Evolutionary conservation across 1,140 invertebrate genomes (phyloP), one percentile per base, ranked within the genome.

Genomic region (Dinothrombium tinctorium): DNA sequence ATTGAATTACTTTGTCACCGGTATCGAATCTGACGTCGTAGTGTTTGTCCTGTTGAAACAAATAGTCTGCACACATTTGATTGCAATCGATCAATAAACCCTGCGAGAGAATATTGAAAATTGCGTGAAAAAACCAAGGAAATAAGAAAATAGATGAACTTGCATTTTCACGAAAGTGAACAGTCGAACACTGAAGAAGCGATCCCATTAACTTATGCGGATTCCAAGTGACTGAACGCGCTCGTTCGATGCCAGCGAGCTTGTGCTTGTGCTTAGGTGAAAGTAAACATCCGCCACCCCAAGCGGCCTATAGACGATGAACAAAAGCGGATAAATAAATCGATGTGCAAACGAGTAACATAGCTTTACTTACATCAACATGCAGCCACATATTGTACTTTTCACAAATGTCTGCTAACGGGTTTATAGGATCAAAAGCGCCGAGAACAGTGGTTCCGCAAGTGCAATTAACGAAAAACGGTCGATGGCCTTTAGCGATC

Each of bases 1-100:
- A 98, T 62, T 98, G 92, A 51, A 98, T 95, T 1, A 95, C 84
- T 62, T 96, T 98, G 61, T 99, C 92, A 0, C 94, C 94, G 8
- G 94, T 95, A 60, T 99, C 94, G 59, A 78, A 98, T 42, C 69
- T 69, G 0, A 92, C 75, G 59, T 99, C 90, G 56, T 99, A 99
- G 41, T 92, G 71, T 60, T 99, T 99, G 64, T 98, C 92, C 51
- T 84, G 84, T 74, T 96, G 94, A 68, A 96, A 98, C 37, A 98
- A 65, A 59, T 98, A 98, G 58, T 95, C 84, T 1, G 94, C 94
- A 8, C 79, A 77, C 80, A 92, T 86, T 55, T 81, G 76, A 60
- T 98, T 96, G 59, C 83, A 90, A 61, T 82, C 82, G 54, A 89
- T 73, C 42, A 98, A 62, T n/a, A 94, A 65, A 20, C 84, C 86